phyloP scores from a whole-genome alignment of 2,113 vertebrate genomes.

The Elanus axillaris region DNA sequence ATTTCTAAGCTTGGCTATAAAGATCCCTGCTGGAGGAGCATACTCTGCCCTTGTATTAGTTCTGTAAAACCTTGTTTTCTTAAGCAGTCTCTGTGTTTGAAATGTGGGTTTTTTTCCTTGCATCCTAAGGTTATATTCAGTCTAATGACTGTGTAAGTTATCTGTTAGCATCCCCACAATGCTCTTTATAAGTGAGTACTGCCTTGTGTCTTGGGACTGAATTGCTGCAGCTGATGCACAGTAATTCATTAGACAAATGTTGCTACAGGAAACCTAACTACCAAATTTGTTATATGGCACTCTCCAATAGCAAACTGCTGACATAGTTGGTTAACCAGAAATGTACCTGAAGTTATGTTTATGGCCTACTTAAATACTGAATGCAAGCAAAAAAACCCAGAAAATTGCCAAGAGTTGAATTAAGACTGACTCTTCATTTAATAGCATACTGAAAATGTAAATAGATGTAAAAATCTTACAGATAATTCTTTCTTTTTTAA shows the following conservation, averaged over 20 bases:
- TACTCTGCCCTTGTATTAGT: neutral
- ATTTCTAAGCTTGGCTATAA: neutral
- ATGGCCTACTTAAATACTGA: neutral
- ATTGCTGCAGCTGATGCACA: neutral
- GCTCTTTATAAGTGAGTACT: neutral
- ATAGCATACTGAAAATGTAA: neutral
- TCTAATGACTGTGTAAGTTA: neutral
- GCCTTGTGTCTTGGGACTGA: neutral
- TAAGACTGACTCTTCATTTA: neutral
- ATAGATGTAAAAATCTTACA: neutral
- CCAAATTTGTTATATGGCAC: neutral
- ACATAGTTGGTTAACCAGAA: neutral
- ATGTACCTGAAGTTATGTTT: neutral
- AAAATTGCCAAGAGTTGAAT: neutral
- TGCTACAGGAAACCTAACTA: neutral
- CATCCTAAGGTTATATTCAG: neutral
- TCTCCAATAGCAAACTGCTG: neutral
- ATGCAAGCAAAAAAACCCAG: neutral
- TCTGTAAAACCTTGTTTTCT: neutral
- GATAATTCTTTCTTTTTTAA: neutral
- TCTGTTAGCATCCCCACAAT: neutral
- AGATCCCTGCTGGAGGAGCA: rapidly evolving
- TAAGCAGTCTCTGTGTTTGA: neutral
- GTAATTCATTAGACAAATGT: neutral
- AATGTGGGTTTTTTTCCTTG: neutral